These are phyloP conservation scores for Hydraecia micacea DNA, from an alignment of 2,888 invertebrate species.

Conservation along the genomic window DNA sequence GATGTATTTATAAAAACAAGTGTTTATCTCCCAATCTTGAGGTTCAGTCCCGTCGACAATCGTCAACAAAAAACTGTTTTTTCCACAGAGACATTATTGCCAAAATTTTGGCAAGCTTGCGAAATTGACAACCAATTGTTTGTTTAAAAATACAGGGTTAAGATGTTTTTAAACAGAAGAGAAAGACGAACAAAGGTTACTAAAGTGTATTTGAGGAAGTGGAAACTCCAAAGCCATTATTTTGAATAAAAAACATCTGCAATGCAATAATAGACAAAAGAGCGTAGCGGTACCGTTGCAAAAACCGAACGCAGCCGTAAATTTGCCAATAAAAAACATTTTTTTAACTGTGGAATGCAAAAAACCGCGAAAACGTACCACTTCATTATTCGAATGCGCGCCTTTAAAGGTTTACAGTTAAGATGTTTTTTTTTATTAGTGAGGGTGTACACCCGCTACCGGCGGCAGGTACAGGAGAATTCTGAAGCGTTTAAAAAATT, in stretches of 20 bases:
- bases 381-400: slow-evolving; percentile 71
- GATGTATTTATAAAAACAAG: slow-evolving; percentile 48
- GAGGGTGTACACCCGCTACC: slow-evolving; percentile 83
- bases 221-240: slow-evolving; percentile 65
- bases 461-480: slow-evolving; percentile 83
- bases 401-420: slow-evolving; percentile 81
- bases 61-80: slow-evolving; percentile 61
- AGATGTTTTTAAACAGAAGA: slow-evolving; percentile 68
- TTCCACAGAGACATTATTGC: slow-evolving; percentile 64
- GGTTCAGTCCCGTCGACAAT: slow-evolving; percentile 59
- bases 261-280: slow-evolving; percentile 78
- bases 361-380: slow-evolving; percentile 80
- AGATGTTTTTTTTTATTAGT: slow-evolving; percentile 70
- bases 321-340: slow-evolving; percentile 79
- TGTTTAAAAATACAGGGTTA: slow-evolving; percentile 75
- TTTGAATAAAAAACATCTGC: slow-evolving; percentile 79
- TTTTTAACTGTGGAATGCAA: slow-evolving; percentile 70
- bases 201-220: slow-evolving; percentile 70
- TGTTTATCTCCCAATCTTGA: slow-evolving; percentile 49
- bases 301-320: slow-evolving; percentile 78
- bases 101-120: slow-evolving; percentile 69
- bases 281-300: slow-evolving; percentile 80
- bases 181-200: slow-evolving; percentile 73
- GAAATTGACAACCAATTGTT: slow-evolving; percentile 67
- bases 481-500: slow-evolving; percentile 80